A percentile compares a stretch with the other conserved stretches of the same genome.
Evolutionary conservation across 2,113 vertebrate genomes (phyloP).

Genomic region (Gymnorhina tibicen): DNA sequence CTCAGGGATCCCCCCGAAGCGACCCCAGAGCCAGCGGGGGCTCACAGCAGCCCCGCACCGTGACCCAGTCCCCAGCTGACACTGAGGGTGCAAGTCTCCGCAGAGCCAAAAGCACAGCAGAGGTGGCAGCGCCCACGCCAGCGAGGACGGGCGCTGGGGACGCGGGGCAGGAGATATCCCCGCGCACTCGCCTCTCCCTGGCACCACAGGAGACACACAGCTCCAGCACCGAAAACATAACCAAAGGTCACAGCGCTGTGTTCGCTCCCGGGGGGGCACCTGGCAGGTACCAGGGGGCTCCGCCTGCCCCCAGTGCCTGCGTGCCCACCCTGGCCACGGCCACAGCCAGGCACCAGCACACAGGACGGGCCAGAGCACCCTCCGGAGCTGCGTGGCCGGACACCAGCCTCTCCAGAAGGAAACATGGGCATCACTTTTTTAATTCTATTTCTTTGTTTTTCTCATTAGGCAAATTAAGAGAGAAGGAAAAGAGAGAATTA

Average conservation of each 20-base stretch:
- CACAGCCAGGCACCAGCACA: rapidly evolving
- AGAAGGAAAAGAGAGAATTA: not conserved
- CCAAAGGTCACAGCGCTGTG: rapidly evolving
- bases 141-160: rapidly evolving
- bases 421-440: rapidly evolving
- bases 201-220: rapidly evolving
- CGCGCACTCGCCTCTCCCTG: rapidly evolving
- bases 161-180: not conserved
- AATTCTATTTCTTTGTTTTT: not conserved
- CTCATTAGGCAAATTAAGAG: constrained; percentile 23
- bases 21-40: rapidly evolving
- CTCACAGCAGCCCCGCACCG: rapidly evolving
- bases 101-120: not conserved
- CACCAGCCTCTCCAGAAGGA: not conserved
- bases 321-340: rapidly evolving
- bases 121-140: rapidly evolving
- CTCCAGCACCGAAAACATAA: rapidly evolving
- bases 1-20: not conserved
- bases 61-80: rapidly evolving
- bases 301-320: rapidly evolving
- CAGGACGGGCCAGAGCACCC: not conserved
- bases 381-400: rapidly evolving
- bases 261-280: rapidly evolving
- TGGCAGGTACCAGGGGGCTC: not conserved
- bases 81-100: rapidly evolving